A percentile compares a stretch with the other conserved stretches of the same genome.
Conservation (phyloP, 2,888 invertebrate species). For the Gymnoscelis rufifasciata region DNA sequence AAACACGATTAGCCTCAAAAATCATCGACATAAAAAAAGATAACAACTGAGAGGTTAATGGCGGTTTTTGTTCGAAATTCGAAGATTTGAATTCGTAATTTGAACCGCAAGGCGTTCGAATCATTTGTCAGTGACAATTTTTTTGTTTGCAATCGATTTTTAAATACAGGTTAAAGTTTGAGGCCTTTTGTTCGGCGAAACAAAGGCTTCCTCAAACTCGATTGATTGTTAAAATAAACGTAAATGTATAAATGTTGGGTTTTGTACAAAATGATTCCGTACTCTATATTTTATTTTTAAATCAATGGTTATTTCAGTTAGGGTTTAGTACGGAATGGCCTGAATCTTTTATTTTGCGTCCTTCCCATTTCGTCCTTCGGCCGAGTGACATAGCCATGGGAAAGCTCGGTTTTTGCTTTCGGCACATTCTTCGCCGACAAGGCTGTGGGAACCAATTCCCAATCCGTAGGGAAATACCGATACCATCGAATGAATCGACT, state of each 20-base stretch:
- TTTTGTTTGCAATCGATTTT: slow-evolving; percentile 77
- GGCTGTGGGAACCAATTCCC: slow-evolving; percentile 75
- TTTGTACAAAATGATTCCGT: no score
- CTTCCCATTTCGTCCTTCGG: slow-evolving; percentile 35
- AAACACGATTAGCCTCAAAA: slow-evolving; percentile 75
- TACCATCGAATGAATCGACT: slow-evolving; percentile 67
- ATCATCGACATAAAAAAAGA: slow-evolving; percentile 76
- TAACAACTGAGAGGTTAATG: slow-evolving; percentile 71
- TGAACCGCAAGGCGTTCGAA: slow-evolving; percentile 76
- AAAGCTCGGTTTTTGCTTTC: slow-evolving; percentile 71
- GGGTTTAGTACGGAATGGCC: not conserved
- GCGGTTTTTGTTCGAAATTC: slow-evolving; percentile 75
- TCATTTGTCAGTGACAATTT: slow-evolving; percentile 80
- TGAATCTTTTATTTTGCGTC: slow-evolving; percentile 10
- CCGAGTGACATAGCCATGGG: slow-evolving; percentile 63
- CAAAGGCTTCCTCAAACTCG: slow-evolving; percentile 18
- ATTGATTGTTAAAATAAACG: slow-evolving; percentile 15
- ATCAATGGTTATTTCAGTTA: not conserved
- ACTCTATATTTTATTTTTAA: no score
- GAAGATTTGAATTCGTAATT: slow-evolving; percentile 79
- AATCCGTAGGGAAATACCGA: slow-evolving; percentile 65
- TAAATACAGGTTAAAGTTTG: slow-evolving; percentile 72
- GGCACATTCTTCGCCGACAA: slow-evolving; percentile 62
- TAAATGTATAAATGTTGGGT: not conserved
- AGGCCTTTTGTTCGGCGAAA: slow-evolving; percentile 31